Base-by-base conservation (phyloP, 2,113 vertebrate species). In the Nothocercus julius region DNA sequence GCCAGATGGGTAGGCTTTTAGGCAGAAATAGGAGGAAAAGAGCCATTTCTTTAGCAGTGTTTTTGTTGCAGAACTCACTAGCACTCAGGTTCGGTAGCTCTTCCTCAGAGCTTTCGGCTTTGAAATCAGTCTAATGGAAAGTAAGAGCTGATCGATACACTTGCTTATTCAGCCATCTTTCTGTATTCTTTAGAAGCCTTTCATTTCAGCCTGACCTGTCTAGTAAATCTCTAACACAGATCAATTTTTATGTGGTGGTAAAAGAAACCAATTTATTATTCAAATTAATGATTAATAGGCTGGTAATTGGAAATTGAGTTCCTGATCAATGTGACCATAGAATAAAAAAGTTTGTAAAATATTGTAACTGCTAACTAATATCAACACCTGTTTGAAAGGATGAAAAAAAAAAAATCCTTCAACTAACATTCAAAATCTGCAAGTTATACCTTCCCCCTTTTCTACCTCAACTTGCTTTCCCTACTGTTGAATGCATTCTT, bases 381-480 rank as follows among this genome's bases (percentile, higher is more conserved):
- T 5, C 38, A 66, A 67, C 45, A 28, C 19, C 13, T 32, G 6
- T 77, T 40, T 91, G 87, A 93, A 91, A 90, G 49, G 18, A 51
- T 61, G 74, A 68, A 45, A 79, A 40, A 79, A 82, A 40, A 79
- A 79, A 89, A 91, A 9, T 9, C 0, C 53, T 40, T 77, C 49
- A 92, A 53, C 27, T 74, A 3, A 62, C 85, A 40, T 54, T 69
- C 3, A 2, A 9, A 73, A 63, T 51, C 51, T 70, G 42, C 64
- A 92, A 93, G 78, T 82, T 34, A 12, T 72, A 76, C 80, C 66
- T 96, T 92, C 32, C 69, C 61, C 77, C 90, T 90, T 96, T 83
- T 96, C 73, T 86, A 11, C 90, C 42, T 95, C 45, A 63, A 92
- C 74, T 83, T 92, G 51, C 69, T 86, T 86, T 95, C 70, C n/a